phyloP scores from a whole-genome alignment of 2,888 invertebrate genomes.

The Micoletzkya japonica region DNA sequence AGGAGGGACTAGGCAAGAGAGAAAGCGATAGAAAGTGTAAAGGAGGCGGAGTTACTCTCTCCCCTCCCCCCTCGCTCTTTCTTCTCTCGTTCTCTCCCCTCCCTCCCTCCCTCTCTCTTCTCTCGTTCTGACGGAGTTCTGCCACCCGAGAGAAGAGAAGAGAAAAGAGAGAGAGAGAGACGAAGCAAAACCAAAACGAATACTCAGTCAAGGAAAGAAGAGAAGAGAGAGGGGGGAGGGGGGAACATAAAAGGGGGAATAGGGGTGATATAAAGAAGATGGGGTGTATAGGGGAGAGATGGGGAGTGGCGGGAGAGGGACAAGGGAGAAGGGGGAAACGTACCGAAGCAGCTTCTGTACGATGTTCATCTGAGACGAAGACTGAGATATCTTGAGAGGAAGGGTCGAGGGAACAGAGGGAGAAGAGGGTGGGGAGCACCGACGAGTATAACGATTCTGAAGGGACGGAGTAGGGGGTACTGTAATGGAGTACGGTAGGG shows the following conservation, averaged over 20 bases:
- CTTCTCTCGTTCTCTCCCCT: conserved; percentile 3
- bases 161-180: background rate
- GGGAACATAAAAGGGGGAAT: background rate
- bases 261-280: background rate
- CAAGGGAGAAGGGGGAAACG: conserved; percentile 40
- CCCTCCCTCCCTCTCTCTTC: conserved; percentile 13
- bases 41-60: conserved; percentile 7
- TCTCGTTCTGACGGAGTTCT: background rate
- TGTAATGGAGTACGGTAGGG: background rate
- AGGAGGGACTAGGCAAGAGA: background rate
- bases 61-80: background rate
- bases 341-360: conserved; percentile 65
- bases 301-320: background rate
- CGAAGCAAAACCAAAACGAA: conserved; percentile 4
- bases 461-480: background rate
- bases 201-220: background rate
- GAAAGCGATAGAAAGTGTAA: conserved; percentile 27
- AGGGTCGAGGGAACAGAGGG: conserved; percentile 22
- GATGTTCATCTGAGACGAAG: conserved; percentile 67
- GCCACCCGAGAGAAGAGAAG: background rate
- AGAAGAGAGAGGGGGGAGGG: background rate
- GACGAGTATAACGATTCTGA: conserved; percentile 28
- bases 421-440: conserved; percentile 23
- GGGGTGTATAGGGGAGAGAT: background rate
- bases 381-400: background rate